Evolutionary conservation across 1,140 invertebrate genomes (phyloP).

Genomic region (Akabosia matsudoensis): DNA sequence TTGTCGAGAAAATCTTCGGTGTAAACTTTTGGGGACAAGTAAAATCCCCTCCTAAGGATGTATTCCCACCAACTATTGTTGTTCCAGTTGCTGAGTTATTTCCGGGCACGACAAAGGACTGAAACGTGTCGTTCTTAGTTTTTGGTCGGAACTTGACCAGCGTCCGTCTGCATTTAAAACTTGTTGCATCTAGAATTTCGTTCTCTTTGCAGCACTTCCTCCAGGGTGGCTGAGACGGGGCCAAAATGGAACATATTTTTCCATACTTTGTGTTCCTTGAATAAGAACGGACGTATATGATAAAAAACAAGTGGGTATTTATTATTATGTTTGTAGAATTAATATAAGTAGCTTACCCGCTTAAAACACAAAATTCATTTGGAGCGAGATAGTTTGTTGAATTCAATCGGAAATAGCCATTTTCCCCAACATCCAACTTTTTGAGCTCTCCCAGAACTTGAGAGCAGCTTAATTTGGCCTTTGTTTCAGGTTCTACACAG

Average conservation of each 20-base stretch:
- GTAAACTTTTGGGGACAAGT: neutral
- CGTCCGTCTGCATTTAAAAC: neutral
- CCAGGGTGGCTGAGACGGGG: neutral
- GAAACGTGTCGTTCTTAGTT: neutral
- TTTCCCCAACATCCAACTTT: neutral
- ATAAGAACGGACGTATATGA: neutral
- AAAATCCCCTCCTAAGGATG: neutral
- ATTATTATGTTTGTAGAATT: neutral
- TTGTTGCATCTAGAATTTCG: neutral
- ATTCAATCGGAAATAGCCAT: neutral
- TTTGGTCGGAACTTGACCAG: neutral
- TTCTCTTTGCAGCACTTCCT: constrained; percentile 9
- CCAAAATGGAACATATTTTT: neutral
- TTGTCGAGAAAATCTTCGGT: neutral
- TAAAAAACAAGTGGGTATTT: neutral
- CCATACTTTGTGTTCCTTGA: neutral
- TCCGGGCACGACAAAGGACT: neutral
- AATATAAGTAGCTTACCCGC: neutral
- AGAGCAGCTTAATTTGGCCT: too few species aligned
- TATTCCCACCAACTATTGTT: too few species aligned
- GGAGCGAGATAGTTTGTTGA: neutral
- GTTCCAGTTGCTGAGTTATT: neutral
- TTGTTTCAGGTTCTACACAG: too few species aligned
- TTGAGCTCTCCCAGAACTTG: neutral
- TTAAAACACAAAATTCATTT: neutral